A percentile compares a stretch with the other conserved stretches of the same genome.
phyloP scores from a whole-genome alignment of 2,888 invertebrate species.

The Clostera curtula region DNA sequence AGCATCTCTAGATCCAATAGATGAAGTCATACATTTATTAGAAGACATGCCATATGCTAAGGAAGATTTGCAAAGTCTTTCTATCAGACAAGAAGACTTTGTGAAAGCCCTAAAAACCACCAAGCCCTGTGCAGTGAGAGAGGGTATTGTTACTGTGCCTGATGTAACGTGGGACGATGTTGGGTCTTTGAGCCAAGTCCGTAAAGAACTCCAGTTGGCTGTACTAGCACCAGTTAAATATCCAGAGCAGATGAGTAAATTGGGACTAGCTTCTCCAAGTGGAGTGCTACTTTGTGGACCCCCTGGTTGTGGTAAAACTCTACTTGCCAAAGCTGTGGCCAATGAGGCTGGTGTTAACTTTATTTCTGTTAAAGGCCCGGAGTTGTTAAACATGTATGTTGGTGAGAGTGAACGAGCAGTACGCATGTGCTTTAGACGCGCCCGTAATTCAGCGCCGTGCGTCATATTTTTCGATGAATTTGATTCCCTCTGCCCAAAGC shows the following conservation, averaged over 20 bases:
- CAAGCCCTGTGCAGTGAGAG: slow-evolving; percentile 95
- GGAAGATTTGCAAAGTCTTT: slow-evolving; percentile 78
- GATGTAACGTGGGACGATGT: slow-evolving; percentile 98
- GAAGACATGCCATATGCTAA: slow-evolving; percentile 78
- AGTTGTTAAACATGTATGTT: slow-evolving; percentile 98
- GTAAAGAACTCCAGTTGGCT: slow-evolving; percentile 92
- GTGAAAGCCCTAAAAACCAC: slow-evolving; percentile 84
- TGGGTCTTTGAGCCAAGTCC: slow-evolving; percentile 90
- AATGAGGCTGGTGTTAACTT: slow-evolving; percentile 99
- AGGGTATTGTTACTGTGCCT: slow-evolving; percentile 98
- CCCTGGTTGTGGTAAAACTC: slow-evolving; percentile 96
- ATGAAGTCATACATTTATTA: slow-evolving; percentile 78
- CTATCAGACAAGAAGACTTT: slow-evolving; percentile 85
- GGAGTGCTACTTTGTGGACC: slow-evolving; percentile 97
- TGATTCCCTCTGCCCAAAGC: slow-evolving; percentile 94
- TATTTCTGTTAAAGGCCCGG: slow-evolving; percentile 98
- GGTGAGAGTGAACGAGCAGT: slow-evolving; percentile 99
- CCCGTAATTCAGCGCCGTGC: slow-evolving; percentile 95
- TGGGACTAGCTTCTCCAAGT: slow-evolving; percentile 88
- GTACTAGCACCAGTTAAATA: slow-evolving; percentile 95
- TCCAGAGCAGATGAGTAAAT: slow-evolving; percentile 83
- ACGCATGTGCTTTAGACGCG: slow-evolving; percentile 95
- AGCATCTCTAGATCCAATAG: slow-evolving; percentile 34
- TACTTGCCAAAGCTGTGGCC: slow-evolving; percentile 97
- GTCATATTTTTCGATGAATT: slow-evolving; percentile 99